Percentiles rank a stretch among this genome's conserved stretches.
phyloP scores from a whole-genome alignment of 2,113 vertebrate species.

The Naja naja region DNA sequence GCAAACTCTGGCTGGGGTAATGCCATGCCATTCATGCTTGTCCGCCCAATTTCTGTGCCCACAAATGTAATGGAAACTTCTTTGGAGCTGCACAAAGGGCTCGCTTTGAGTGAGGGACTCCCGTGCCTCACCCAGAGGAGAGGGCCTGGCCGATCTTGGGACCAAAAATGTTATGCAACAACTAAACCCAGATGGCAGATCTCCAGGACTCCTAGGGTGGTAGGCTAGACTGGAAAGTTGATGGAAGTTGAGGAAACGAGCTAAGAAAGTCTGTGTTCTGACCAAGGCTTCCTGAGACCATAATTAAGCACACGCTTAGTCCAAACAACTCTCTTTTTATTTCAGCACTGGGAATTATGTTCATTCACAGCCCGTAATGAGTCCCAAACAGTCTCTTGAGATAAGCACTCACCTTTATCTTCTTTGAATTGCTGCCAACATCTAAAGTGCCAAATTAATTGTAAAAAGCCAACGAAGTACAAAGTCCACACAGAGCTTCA shows the following conservation, averaged over 20 bases:
- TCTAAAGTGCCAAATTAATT: too few relatives aligned
- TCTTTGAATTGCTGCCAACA: too few relatives aligned
- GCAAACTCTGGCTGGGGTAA: background rate
- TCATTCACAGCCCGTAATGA: too few relatives aligned
- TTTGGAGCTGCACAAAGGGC: background rate
- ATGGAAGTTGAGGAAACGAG: background rate
- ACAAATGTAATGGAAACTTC: background rate
- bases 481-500: too few relatives aligned
- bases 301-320: too few relatives aligned
- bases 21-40: background rate
- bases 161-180: background rate
- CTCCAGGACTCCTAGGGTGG: background rate
- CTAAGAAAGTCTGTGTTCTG: background rate
- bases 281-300: too few relatives aligned
- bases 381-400: too few relatives aligned
- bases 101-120: background rate
- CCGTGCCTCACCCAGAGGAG: background rate
- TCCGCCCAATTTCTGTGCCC: background rate
- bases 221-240: background rate
- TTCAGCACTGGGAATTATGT: too few relatives aligned
- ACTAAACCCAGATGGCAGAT: background rate
- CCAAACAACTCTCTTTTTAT: too few relatives aligned
- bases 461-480: too few relatives aligned
- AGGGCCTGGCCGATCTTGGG: background rate
- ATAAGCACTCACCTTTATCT: too few relatives aligned